Conservation (phyloP, 2,113 vertebrate species). For the Melanerpes formicivorus region DNA sequence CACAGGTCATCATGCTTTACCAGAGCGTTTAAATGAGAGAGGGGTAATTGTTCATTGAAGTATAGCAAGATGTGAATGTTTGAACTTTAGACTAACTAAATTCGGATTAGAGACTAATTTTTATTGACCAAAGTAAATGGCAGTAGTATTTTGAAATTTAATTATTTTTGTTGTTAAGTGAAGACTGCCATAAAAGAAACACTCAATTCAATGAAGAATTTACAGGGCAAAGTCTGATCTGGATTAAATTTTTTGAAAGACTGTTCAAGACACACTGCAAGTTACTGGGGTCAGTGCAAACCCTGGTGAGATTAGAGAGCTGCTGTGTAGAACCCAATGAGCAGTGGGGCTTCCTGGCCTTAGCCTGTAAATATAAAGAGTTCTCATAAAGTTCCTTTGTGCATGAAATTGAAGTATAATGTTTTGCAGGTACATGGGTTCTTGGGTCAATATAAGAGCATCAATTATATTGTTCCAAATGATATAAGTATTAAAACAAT, state of each 20-base stretch:
- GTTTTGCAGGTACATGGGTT: neutral
- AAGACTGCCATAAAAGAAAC: neutral
- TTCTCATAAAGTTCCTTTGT: neutral
- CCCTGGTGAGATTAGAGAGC: neutral
- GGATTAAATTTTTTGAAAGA: neutral
- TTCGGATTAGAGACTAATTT: neutral
- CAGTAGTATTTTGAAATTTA: neutral
- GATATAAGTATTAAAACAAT: neutral
- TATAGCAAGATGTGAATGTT: neutral
- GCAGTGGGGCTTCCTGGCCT: neutral
- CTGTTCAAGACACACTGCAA: accelerated
- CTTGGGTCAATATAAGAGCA: neutral
- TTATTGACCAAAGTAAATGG: neutral
- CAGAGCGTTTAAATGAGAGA: neutral
- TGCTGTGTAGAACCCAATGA: neutral
- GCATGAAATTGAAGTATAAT: neutral
- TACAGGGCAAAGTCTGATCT: neutral
- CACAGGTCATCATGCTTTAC: neutral
- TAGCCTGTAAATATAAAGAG: neutral
- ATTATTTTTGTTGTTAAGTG: neutral
- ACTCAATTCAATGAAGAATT: neutral
- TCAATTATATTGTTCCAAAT: neutral
- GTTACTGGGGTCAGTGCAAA: neutral
- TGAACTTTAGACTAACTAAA: neutral
- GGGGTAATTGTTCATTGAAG: neutral